phyloP scores from a whole-genome alignment of 2,888 invertebrate species.

The Cabera pusaria region DNA sequence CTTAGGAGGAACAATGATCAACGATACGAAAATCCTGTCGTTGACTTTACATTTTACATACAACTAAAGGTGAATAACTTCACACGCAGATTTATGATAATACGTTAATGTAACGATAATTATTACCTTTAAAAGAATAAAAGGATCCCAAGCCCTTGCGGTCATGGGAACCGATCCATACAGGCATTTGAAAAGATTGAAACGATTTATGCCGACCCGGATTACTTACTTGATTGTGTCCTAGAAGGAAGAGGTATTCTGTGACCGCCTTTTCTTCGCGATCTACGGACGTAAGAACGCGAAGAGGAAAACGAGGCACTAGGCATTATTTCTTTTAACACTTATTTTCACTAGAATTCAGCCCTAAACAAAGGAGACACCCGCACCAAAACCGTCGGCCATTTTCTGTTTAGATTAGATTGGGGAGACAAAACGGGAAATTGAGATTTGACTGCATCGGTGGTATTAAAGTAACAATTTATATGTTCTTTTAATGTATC shows the following conservation, averaged over 20 bases:
- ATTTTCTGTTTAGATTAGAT: slow-evolving; percentile 89
- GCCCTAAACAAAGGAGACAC: slow-evolving; percentile 92
- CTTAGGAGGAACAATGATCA: slow-evolving; percentile 61
- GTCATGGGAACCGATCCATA: slow-evolving; percentile 32
- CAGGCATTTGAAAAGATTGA: slow-evolving; percentile 54
- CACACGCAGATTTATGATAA: not conserved
- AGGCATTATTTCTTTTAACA: slow-evolving; percentile 90
- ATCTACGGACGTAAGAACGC: slow-evolving; percentile 95
- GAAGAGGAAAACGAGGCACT: slow-evolving; percentile 97
- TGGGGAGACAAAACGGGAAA: slow-evolving; percentile 76
- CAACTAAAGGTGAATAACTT: slow-evolving; percentile 12
- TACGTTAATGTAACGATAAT: slow-evolving; percentile 2
- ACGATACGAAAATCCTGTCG: slow-evolving; percentile 49
- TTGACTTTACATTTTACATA: slow-evolving; percentile 37
- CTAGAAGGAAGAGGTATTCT: slow-evolving; percentile 92
- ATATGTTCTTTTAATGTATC: slow-evolving; percentile 52
- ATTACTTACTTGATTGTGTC: slow-evolving; percentile 90
- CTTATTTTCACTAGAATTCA: slow-evolving; percentile 81
- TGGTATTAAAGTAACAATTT: slow-evolving; percentile 44
- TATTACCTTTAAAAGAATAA: too few species aligned
- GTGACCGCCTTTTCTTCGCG: slow-evolving; percentile 95
- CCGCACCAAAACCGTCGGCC: slow-evolving; percentile 91
- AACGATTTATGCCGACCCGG: slow-evolving; percentile 75
- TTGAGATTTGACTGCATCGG: slow-evolving; percentile 64
- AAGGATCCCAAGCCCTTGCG: slow-evolving; percentile 15